These are phyloP conservation scores for Symphodus melops DNA, from an alignment of 2,113 vertebrate species.

Conservation along the genomic window DNA sequence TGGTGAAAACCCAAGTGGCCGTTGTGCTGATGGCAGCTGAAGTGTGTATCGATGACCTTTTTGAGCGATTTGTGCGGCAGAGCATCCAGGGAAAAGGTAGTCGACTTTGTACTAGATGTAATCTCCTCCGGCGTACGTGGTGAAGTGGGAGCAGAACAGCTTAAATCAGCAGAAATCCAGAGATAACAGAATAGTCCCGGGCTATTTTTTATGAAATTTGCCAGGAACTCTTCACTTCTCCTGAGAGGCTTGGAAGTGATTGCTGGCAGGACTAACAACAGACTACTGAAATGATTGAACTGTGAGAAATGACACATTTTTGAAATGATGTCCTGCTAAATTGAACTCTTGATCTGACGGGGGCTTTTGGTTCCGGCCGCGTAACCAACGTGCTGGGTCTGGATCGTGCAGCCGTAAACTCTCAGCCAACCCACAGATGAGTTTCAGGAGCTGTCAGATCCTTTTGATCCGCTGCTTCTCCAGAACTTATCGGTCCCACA, in stretches of 20 bases:
- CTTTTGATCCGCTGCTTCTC: slow-evolving; percentile 39
- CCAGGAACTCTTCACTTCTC: slow-evolving; percentile 39
- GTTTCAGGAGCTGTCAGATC: slow-evolving; percentile 30
- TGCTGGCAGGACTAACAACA: slow-evolving; percentile 40
- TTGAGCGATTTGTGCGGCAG: slow-evolving; percentile 9
- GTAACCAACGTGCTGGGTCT: not conserved
- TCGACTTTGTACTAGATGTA: slow-evolving; percentile 35
- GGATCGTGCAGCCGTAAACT: not conserved
- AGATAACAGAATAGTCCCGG: slow-evolving; percentile 35
- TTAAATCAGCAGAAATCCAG: slow-evolving; percentile 56
- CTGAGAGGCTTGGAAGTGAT: slow-evolving; percentile 19
- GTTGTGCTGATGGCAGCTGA: slow-evolving; percentile 11
- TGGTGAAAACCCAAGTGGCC: not conserved
- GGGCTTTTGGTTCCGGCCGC: slow-evolving; percentile 12
- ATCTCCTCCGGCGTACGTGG: slow-evolving; percentile 23
- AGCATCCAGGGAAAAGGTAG: slow-evolving; percentile 27
- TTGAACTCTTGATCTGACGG: slow-evolving; percentile 28
- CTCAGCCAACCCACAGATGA: slow-evolving; percentile 17
- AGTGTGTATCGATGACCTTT: slow-evolving; percentile 44
- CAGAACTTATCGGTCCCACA: slow-evolving; percentile 22
- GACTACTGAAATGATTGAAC: slow-evolving; percentile 16
- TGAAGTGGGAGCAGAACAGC: slow-evolving; percentile 34
- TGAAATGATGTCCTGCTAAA: slow-evolving; percentile 24
- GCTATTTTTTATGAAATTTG: slow-evolving; percentile 47
- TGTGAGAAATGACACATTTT: slow-evolving; percentile 11